Conservation (phyloP, 2,888 invertebrate species). For the Drosophila neotestacea region DNA sequence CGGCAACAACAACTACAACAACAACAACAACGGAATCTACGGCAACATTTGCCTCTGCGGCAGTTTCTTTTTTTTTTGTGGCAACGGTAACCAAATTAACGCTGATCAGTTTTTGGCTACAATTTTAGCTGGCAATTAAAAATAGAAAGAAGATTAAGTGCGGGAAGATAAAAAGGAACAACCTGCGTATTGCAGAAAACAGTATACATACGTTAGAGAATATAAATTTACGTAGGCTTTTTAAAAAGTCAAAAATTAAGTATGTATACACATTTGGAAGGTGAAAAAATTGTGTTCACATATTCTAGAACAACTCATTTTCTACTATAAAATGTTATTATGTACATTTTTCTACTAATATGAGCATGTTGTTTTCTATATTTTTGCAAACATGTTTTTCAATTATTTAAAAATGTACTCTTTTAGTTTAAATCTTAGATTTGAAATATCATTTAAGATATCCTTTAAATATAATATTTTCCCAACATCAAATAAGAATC, state of each 20-base stretch:
- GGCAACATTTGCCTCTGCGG: slow-evolving; percentile 6
- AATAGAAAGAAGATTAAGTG: not conserved
- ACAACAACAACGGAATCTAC: not conserved
- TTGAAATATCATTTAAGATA: no score
- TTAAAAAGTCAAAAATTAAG: no score
- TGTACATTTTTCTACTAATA: no score
- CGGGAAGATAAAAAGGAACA: not conserved
- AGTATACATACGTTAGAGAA: no score
- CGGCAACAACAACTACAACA: not conserved
- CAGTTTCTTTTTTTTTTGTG: not conserved
- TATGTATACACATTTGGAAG: no score
- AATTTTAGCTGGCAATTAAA: not conserved
- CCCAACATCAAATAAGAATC: not conserved
- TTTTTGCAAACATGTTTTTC: no score
- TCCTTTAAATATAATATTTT: not conserved
- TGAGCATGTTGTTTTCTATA: no score
- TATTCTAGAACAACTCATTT: not conserved
- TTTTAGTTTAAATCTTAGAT: no score
- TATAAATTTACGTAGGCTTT: no score
- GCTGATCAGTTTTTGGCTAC: slow-evolving; percentile 15
- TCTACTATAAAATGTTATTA: no score
- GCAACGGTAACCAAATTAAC: slow-evolving; percentile 43
- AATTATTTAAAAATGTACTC: no score
- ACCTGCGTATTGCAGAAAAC: not conserved
- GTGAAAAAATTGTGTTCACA: no score